These are phyloP conservation scores for Halichondria panicea DNA, from an alignment of 37 sponge, comb jelly and placozoan species.

Conservation along the genomic window DNA sequence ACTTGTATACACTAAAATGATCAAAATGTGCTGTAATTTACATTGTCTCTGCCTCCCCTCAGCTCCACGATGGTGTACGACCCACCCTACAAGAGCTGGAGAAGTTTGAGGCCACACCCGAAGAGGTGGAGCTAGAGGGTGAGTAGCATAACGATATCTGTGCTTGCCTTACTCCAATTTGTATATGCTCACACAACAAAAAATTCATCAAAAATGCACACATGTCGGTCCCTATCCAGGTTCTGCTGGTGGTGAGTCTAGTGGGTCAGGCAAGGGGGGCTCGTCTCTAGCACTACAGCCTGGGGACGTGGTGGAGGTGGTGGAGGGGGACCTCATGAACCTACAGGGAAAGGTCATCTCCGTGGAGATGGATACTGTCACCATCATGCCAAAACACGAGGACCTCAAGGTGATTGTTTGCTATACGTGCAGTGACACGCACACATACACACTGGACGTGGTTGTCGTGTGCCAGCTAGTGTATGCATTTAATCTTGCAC, in stretches of 20 bases:
- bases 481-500: not conserved
- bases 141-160: not conserved
- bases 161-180: not conserved
- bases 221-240: not conserved
- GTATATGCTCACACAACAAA: not conserved
- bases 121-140: conserved; percentile 86
- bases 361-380: conserved; percentile 80
- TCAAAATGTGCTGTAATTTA: no score
- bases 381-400: conserved; percentile 87
- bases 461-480: conserved; percentile 1
- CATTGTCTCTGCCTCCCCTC: not conserved
- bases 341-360: conserved; percentile 86
- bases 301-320: conserved; percentile 93
- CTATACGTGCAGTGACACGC: conserved; percentile 6
- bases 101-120: conserved; percentile 93
- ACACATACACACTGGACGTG: not conserved
- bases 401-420: conserved; percentile 89
- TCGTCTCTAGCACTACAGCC: conserved; percentile 56
- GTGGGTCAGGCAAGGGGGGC: not conserved
- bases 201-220: not conserved
- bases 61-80: conserved; percentile 90
- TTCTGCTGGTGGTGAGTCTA: not conserved
- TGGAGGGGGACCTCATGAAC: conserved; percentile 90
- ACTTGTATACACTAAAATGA: not conserved
- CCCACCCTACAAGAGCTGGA: conserved; percentile 96